Evolutionary conservation across 2,888 invertebrate genomes (phyloP), one percentile per base, ranked within the genome.

Genomic region (Cryptophagus acutangulus): DNA sequence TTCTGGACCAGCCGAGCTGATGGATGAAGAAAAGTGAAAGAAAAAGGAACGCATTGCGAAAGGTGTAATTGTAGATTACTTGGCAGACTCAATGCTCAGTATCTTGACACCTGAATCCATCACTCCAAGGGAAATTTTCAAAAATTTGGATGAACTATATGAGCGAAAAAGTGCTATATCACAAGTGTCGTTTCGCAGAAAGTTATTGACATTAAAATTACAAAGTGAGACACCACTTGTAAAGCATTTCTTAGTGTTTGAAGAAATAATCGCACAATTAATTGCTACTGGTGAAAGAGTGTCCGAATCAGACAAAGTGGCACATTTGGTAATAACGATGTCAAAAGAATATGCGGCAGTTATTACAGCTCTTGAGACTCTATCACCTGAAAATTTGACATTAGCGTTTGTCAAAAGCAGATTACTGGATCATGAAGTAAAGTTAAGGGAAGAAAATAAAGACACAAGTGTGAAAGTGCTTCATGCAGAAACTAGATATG

Each of bases 361-460:
- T 3, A 51, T 62, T 8, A 63, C 63, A 9, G 63, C 66, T 0
- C 52, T 66, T 1, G 59, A 64, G 49, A 63, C 59, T 1, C 44
- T 65, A n/a, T 36, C 55, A 0, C 56, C 60, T 41, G 57, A 49
- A 40, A 39, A 35, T 24, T 43, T 64, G 33, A 64, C 57, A 0
- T 41, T 66, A 13, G 55, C 49, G 8, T 64, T 64, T 49, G 63
- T 62, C 3, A 64, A 65, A 48, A 60, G 48, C 2, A 18, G 33
- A 33, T 39, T 42, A 33, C 35, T 42, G 17, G 42, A 42, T 15
- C 34, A 38, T 51, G 56, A 51, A 56, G 47, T 30, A 13, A 42
- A 41, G 37, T 9, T 36, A 31, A 36, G 18, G 13, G 8, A 16
- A 3, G 26, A 26, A 26, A 6, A 3, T 6, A 8, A 4, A 6